Conservation (phyloP, 2,113 vertebrate species). For the Pseudorectes ferrugineus region DNA sequence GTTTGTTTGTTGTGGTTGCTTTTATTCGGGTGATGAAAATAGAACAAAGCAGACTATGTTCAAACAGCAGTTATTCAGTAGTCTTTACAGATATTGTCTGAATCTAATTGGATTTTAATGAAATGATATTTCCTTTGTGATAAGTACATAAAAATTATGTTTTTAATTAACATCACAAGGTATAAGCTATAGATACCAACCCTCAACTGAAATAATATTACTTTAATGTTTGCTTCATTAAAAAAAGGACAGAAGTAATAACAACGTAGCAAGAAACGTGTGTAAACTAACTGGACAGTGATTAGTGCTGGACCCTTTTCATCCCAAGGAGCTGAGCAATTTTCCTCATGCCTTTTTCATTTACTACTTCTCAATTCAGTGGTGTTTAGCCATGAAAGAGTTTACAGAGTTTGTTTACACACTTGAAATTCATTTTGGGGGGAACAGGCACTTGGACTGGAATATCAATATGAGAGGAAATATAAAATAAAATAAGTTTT, state of each 20-base stretch:
- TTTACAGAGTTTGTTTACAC: slow-evolving; percentile 22
- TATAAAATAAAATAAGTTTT: neutral
- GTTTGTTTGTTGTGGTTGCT: slow-evolving; percentile 85
- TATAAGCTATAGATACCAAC: slow-evolving; percentile 83
- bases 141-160: slow-evolving; percentile 91
- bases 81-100: slow-evolving; percentile 83
- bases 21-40: slow-evolving; percentile 89
- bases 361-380: neutral
- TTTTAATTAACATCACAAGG: slow-evolving; percentile 97
- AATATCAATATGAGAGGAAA: neutral
- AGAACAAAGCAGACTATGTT: slow-evolving; percentile 93
- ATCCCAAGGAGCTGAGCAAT: neutral
- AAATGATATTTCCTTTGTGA: slow-evolving; percentile 98
- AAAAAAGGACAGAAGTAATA: slow-evolving; percentile 71
- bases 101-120: slow-evolving; percentile 99
- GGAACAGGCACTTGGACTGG: neutral
- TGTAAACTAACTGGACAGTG: slow-evolving; percentile 65
- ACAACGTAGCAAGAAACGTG: slow-evolving; percentile 55
- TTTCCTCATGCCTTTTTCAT: slow-evolving; percentile 11
- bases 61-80: slow-evolving; percentile 85
- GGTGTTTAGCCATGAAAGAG: slow-evolving; percentile 36
- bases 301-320: slow-evolving; percentile 49
- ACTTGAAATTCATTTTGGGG: neutral
- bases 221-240: slow-evolving; percentile 91
- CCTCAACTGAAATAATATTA: slow-evolving; percentile 80